A percentile compares a stretch with the other conserved stretches of the same genome.
phyloP scores from a whole-genome alignment of 2,888 invertebrate genomes.

The Aquatica leii region DNA sequence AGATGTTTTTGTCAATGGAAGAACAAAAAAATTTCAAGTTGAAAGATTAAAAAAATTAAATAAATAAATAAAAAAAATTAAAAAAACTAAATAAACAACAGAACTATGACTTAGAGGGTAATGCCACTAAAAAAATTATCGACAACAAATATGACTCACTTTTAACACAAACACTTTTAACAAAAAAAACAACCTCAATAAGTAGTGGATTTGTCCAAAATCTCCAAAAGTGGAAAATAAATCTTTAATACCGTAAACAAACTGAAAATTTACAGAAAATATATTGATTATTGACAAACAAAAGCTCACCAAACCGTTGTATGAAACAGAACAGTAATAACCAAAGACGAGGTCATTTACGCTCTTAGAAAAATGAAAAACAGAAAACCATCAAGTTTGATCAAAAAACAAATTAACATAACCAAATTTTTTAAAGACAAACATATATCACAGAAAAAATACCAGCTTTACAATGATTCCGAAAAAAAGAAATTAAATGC shows the following conservation, averaged over 20 bases:
- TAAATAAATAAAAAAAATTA: not conserved
- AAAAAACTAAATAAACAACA: constrained; percentile 5
- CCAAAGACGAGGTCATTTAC: constrained; percentile 1
- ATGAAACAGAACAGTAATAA: constrained; percentile 6
- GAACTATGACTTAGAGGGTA: not conserved
- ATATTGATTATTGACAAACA: constrained; percentile 10
- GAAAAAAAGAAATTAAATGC: not conserved
- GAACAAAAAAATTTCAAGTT: not conserved
- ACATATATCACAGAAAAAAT: not conserved
- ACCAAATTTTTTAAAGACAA: not conserved
- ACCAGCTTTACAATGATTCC: constrained; percentile 1
- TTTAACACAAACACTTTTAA: constrained; percentile 13
- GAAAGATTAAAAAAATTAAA: constrained; percentile 3
- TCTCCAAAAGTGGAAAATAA: constrained; percentile 1
- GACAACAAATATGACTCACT: constrained; percentile 10
- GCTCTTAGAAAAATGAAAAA: not conserved
- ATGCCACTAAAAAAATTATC: constrained; percentile 6
- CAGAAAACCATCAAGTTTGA: constrained; percentile 4
- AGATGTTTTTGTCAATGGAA: not conserved
- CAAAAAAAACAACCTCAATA: constrained; percentile 3
- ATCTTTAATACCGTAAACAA: constrained; percentile 3
- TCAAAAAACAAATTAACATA: constrained; percentile 3
- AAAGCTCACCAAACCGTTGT: constrained; percentile 1
- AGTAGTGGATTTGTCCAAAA: constrained; percentile 3
- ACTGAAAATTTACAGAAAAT: constrained; percentile 1